Evolutionary conservation across 2,113 vertebrate genomes (phyloP).

Genomic region (Fregetta grallaria): DNA sequence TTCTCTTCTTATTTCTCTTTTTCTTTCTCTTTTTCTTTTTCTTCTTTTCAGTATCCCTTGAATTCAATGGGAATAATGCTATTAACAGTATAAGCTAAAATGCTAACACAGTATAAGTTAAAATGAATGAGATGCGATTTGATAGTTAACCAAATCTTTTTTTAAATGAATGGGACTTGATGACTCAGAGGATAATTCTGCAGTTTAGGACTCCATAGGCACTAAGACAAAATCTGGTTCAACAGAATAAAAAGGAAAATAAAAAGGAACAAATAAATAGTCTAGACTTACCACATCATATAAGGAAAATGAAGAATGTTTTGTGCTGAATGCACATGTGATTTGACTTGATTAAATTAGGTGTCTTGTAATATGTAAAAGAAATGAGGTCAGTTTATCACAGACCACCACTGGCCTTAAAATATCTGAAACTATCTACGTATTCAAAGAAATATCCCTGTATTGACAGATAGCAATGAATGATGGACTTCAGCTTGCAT

Average conservation of each 20-base stretch:
- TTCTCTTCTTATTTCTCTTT: no score
- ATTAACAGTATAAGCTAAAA: background rate
- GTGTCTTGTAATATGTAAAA: background rate
- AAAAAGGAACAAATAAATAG: background rate
- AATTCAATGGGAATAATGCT: background rate
- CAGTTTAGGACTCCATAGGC: background rate
- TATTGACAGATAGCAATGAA: background rate
- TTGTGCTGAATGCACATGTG: background rate
- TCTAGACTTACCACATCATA: background rate
- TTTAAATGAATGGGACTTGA: background rate
- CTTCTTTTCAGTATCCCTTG: background rate
- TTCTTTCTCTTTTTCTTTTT: accelerated
- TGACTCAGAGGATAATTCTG: background rate
- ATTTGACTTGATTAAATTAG: background rate
- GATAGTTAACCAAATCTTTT: background rate
- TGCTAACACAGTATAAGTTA: background rate
- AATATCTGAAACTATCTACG: background rate
- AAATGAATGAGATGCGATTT: background rate
- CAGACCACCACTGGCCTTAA: background rate
- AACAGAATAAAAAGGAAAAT: background rate
- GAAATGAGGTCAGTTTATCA: background rate
- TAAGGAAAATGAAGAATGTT: background rate
- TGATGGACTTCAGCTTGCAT: background rate
- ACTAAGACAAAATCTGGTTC: background rate
- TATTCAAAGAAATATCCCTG: background rate